These are phyloP conservation scores for Rotaria magnacalcarata DNA, from an alignment of 2,888 invertebrate species.

Conservation along the genomic window DNA sequence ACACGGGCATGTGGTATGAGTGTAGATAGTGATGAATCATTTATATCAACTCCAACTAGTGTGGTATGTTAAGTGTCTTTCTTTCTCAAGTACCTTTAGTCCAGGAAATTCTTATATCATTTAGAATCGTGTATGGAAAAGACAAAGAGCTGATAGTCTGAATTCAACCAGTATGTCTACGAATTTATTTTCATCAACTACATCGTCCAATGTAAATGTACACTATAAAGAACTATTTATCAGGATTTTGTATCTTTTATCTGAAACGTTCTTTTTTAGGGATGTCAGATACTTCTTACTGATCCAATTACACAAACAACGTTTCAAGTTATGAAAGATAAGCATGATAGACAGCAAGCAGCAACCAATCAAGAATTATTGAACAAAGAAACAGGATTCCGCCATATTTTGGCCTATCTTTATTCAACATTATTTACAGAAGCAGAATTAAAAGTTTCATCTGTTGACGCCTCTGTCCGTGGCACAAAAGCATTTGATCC, in stretches of 20 bases:
- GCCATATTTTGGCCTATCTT: not conserved
- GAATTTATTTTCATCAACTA: not conserved
- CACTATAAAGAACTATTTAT: not conserved
- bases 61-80: no score
- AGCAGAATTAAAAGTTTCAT: constrained; percentile 24
- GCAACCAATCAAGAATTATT: constrained; percentile 9
- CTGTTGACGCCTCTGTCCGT: not conserved
- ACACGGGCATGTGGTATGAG: not conserved
- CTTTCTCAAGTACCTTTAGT: no score
- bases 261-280: not conserved
- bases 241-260: not conserved
- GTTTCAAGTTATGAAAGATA: not conserved
- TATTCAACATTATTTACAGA: constrained; percentile 2
- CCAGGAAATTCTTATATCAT: no score
- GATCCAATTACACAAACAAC: not conserved
- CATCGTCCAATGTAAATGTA: not conserved
- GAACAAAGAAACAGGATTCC: constrained; percentile 1
- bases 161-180: not conserved
- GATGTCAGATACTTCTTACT: not conserved
- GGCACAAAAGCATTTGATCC: not conserved
- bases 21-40: not conserved
- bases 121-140: not conserved
- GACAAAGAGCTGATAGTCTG: not conserved
- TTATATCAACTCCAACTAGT: no score
- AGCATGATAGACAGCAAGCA: not conserved